Evolutionary conservation across 2,888 invertebrate species (phyloP).

Genomic region (Pheosia gnoma): DNA sequence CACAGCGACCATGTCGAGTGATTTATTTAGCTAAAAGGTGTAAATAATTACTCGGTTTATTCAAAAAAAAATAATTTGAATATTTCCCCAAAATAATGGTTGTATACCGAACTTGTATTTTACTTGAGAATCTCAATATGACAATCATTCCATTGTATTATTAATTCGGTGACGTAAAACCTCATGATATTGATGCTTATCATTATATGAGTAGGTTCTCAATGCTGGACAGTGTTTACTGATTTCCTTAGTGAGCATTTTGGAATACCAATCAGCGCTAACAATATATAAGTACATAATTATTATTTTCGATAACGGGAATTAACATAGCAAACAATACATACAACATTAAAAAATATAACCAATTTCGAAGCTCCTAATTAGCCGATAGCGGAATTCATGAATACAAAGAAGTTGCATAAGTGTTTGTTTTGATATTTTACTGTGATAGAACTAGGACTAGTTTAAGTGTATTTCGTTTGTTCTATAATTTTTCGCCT

Average conservation of each 20-base stretch:
- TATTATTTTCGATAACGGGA: slow-evolving; percentile 13
- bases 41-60: slow-evolving; percentile 15
- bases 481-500: neutral
- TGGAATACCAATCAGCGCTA: neutral
- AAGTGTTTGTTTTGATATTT: slow-evolving; percentile 66
- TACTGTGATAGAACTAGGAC: slow-evolving; percentile 82
- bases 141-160: slow-evolving; percentile 61
- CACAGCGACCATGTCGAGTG: slow-evolving; percentile 25
- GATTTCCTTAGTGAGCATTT: neutral
- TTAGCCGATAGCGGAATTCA: slow-evolving; percentile 14
- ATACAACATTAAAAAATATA: neutral
- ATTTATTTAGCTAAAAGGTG: slow-evolving; percentile 21
- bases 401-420: slow-evolving; percentile 31
- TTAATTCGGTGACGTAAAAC: slow-evolving; percentile 10
- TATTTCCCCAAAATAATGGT: slow-evolving; percentile 10
- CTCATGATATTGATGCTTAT: neutral
- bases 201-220: neutral
- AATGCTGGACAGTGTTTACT: neutral
- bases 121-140: slow-evolving; percentile 56
- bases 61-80: slow-evolving; percentile 8
- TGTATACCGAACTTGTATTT: slow-evolving; percentile 40
- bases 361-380: neutral
- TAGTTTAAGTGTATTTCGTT: slow-evolving; percentile 44
- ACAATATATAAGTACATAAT: neutral
- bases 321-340: no score